Percentiles rank a stretch among this genome's conserved stretches.
Evolutionary conservation across 2,888 invertebrate species (phyloP).

Genomic region (Lycocerus yunnanus): DNA sequence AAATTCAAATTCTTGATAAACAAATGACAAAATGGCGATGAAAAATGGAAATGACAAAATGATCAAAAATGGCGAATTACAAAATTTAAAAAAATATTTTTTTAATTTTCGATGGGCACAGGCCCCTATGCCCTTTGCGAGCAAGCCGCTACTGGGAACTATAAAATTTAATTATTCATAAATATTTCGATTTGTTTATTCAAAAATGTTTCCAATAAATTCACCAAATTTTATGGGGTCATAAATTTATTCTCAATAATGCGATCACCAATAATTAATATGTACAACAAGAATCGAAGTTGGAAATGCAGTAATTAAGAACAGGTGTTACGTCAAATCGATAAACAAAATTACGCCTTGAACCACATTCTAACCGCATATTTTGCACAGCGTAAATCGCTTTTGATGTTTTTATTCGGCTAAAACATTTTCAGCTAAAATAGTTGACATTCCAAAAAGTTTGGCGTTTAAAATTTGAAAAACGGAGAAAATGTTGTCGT

Average conservation of each 20-base stretch:
- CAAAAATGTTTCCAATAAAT: background rate
- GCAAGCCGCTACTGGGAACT: no score
- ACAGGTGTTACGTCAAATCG: slow-evolving; percentile 20
- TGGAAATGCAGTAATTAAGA: slow-evolving; percentile 24
- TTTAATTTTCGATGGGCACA: no score
- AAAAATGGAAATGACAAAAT: no score
- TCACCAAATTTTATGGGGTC: background rate
- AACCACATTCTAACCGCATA: slow-evolving; percentile 3
- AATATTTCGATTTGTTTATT: background rate
- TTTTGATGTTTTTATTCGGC: background rate
- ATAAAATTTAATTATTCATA: background rate
- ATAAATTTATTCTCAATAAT: background rate
- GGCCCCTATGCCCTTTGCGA: no score
- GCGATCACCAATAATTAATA: slow-evolving; percentile 8
- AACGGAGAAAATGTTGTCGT: background rate
- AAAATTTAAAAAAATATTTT: no score
- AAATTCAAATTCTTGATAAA: no score
- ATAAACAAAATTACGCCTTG: slow-evolving; percentile 8
- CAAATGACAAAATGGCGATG: no score
- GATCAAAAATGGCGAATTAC: no score
- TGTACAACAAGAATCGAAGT: slow-evolving; percentile 22
- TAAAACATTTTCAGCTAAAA: background rate
- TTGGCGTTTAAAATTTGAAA: background rate
- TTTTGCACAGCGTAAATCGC: slow-evolving; percentile 1
- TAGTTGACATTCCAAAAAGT: background rate